Conservation (phyloP, 2,797 vertebrate genomes). For the Xiphorhynchus erythropygius region DNA sequence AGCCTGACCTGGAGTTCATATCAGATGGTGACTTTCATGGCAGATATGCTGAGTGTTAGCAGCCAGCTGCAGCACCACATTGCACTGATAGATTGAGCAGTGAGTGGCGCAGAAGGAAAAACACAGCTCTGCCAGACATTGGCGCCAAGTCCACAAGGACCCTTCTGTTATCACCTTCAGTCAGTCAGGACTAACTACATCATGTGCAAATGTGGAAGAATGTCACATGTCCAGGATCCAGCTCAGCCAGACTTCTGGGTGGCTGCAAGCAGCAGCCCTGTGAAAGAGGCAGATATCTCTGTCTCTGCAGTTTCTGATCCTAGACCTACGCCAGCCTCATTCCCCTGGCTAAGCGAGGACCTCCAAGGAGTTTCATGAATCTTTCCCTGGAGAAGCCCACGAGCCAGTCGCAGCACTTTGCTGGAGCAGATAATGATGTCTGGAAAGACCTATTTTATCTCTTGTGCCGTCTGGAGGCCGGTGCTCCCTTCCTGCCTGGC, state of each 20-base stretch:
- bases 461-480: not conserved
- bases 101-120: not conserved
- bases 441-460: conserved; percentile 49
- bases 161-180: not conserved
- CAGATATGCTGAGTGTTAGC: not conserved
- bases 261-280: not conserved
- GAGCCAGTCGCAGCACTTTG: not conserved
- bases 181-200: not conserved
- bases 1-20: not conserved
- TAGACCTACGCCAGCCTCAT: not conserved
- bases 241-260: not conserved
- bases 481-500: conserved; percentile 35
- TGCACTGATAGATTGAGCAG: not conserved
- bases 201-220: not conserved
- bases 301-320: not conserved
- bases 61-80: not conserved
- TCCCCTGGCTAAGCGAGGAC: fast-evolving
- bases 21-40: not conserved
- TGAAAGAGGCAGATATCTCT: not conserved
- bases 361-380: not conserved
- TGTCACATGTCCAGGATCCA: not conserved
- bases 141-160: not conserved
- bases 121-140: not conserved
- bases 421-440: conserved; percentile 29
- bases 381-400: not conserved